These are phyloP conservation scores for Unio delphinus DNA, from an alignment of 2,888 invertebrate genomes.

Conservation along the genomic window DNA sequence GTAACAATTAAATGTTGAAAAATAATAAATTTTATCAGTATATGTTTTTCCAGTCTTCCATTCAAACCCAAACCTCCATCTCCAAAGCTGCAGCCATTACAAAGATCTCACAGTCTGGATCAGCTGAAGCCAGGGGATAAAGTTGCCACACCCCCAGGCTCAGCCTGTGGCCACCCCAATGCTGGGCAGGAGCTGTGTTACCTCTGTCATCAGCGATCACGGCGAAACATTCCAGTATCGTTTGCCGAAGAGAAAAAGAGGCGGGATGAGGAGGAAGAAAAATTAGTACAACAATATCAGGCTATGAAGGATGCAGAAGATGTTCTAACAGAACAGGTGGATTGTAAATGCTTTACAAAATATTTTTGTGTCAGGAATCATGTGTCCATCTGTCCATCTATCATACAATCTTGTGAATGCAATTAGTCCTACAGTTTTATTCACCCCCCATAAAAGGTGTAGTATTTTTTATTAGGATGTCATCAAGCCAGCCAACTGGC, in stretches of 20 bases:
- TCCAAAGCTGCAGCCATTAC: slow-evolving; percentile 47
- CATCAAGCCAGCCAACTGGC: too few relatives aligned
- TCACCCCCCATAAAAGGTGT: too few relatives aligned
- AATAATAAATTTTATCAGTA: background rate
- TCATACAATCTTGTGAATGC: too few relatives aligned
- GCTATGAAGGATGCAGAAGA: slow-evolving; percentile 69
- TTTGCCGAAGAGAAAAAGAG: slow-evolving; percentile 64
- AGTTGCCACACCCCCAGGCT: slow-evolving; percentile 33
- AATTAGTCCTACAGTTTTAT: too few relatives aligned
- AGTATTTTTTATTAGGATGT: too few relatives aligned
- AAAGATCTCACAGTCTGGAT: slow-evolving; percentile 51
- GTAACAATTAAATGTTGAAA: background rate
- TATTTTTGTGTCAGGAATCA: too few relatives aligned
- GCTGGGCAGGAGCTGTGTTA: slow-evolving; percentile 72
- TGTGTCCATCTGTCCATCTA: too few relatives aligned
- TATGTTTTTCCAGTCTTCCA: slow-evolving; percentile 14
- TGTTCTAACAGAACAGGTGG: slow-evolving; percentile 62
- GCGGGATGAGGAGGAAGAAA: slow-evolving; percentile 68
- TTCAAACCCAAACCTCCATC: slow-evolving; percentile 33
- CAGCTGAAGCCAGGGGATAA: slow-evolving; percentile 34
- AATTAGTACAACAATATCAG: slow-evolving; percentile 68
- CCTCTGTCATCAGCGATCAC: slow-evolving; percentile 70
- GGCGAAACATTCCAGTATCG: slow-evolving; percentile 69
- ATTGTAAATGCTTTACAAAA: background rate
- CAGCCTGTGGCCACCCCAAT: slow-evolving; percentile 64